Evolutionary conservation across 2,797 vertebrate genomes (phyloP), one percentile per base, ranked within the genome.

Genomic region (Perodicticus potto): DNA sequence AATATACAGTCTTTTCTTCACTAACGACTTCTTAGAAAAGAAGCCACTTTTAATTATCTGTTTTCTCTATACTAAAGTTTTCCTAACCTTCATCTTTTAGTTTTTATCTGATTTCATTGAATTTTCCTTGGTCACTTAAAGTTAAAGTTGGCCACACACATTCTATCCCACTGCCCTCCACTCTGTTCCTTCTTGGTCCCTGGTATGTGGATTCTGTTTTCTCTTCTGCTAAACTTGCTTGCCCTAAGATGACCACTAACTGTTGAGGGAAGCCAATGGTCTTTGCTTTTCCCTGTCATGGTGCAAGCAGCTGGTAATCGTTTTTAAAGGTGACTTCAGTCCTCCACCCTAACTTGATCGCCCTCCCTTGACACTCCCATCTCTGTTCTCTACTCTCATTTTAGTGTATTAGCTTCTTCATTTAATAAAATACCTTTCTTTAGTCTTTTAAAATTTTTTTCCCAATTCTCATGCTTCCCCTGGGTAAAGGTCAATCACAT

Each of bases 111-210:
- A 57, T 49, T 74, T 63, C 27, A n/a, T 0, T 12, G 4, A 34
- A 9, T 85, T 76, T 82, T 84, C 49, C 83, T n/a, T 61, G n/a
- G 6, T 65, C 25, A n/a, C 16, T 5, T 61, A 32, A 29, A 22
- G 3, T 53, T 69, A 16, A 27, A 22, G 23, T 8, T 32, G 59
- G n/a, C 22, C 16, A 16, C 3, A 0, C 0, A 7, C 0, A 4
- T n/a, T 49, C 61, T 32, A 0, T 34, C 12, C 23, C 76, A 11
- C 27, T 7, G 43, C 22, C 43, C 27, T 63, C 17, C 3, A 0
- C 5, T n/a, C 1, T 0, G 16, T 43, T 5, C 14, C 29, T 14
- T 13, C 57, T 23, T 14, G 29, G 49, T 53, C 61, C 11, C 11
- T 78, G n/a, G 32, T 2, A 0, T 1, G 0, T 5, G 34, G 32